These are phyloP conservation scores for Ladona fulva DNA, from an alignment of 1,140 invertebrate genomes.

Conservation along the genomic window DNA sequence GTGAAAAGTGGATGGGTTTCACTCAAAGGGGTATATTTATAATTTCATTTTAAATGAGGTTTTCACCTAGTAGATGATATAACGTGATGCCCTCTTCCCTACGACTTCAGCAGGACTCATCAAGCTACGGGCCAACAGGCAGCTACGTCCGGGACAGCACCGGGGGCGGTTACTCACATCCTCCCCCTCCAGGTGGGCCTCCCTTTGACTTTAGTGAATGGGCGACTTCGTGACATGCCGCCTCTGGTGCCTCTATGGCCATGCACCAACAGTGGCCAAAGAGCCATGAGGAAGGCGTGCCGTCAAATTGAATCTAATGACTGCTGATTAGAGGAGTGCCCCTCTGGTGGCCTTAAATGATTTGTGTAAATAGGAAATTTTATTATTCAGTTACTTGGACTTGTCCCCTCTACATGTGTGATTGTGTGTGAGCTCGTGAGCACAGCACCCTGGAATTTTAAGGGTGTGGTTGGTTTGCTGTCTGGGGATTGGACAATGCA, in stretches of 20 bases:
- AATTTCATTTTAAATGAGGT: neutral
- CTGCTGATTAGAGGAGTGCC: constrained; percentile 18
- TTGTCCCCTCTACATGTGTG: constrained; percentile 20
- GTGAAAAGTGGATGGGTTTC: too few relatives aligned
- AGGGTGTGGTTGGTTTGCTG: neutral
- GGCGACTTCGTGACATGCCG: constrained; percentile 44
- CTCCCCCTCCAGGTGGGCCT: constrained; percentile 44
- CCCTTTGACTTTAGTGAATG: constrained; percentile 51
- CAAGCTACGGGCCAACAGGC: constrained; percentile 35
- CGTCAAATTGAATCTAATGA: constrained; percentile 12
- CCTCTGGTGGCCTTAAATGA: constrained; percentile 3
- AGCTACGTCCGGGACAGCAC: constrained; percentile 36
- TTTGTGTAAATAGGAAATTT: constrained; percentile 16
- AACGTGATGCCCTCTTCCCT: constrained; percentile 6
- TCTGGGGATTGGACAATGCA: neutral
- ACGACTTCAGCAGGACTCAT: constrained; percentile 29
- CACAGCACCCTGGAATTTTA: neutral
- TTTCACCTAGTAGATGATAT: neutral
- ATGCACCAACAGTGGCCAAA: constrained; percentile 4
- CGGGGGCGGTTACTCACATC: constrained; percentile 47
- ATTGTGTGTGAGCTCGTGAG: constrained; percentile 14
- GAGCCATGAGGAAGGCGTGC: neutral
- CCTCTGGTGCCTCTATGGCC: neutral
- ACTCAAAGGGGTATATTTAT: too few relatives aligned
- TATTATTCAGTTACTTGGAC: constrained; percentile 25